Evolutionary conservation across 1,140 invertebrate genomes (phyloP).

Genomic region (Solen grandis): DNA sequence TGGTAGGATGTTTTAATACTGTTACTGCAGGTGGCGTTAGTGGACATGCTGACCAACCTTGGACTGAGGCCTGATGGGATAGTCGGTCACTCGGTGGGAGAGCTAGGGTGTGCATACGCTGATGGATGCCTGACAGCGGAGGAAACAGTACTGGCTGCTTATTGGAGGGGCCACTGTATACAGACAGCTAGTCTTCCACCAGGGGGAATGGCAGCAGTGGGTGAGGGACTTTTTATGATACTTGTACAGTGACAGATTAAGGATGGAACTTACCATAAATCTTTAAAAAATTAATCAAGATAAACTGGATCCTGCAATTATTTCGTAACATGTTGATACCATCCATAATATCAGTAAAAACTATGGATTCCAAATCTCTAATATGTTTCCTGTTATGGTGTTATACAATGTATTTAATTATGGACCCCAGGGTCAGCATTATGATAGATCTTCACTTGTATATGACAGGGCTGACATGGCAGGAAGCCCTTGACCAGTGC

Average conservation of each 20-base stretch:
- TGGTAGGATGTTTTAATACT: not conserved
- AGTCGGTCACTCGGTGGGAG: slow-evolving; percentile 92
- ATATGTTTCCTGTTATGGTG: too few species aligned
- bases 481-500: slow-evolving; percentile 88
- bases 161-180: slow-evolving; percentile 94
- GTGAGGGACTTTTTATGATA: too few species aligned
- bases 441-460: too few species aligned
- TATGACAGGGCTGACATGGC: slow-evolving; percentile 91
- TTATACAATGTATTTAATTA: too few species aligned
- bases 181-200: slow-evolving; percentile 87
- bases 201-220: slow-evolving; percentile 93
- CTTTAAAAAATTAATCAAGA: too few species aligned
- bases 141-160: slow-evolving; percentile 95
- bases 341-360: too few species aligned
- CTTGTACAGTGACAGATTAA: too few species aligned
- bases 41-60: slow-evolving; percentile 90
- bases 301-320: too few species aligned
- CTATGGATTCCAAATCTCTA: too few species aligned
- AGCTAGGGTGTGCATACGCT: slow-evolving; percentile 94
- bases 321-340: too few species aligned
- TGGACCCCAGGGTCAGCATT: too few species aligned
- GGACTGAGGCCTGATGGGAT: slow-evolving; percentile 95
- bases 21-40: slow-evolving; percentile 88
- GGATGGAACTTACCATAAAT: too few species aligned
- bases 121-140: slow-evolving; percentile 96